Percentiles rank a stretch among this genome's conserved stretches.
Evolutionary conservation across 2,797 vertebrate species (phyloP).

Genomic region (Coranthus polyacanthus): DNA sequence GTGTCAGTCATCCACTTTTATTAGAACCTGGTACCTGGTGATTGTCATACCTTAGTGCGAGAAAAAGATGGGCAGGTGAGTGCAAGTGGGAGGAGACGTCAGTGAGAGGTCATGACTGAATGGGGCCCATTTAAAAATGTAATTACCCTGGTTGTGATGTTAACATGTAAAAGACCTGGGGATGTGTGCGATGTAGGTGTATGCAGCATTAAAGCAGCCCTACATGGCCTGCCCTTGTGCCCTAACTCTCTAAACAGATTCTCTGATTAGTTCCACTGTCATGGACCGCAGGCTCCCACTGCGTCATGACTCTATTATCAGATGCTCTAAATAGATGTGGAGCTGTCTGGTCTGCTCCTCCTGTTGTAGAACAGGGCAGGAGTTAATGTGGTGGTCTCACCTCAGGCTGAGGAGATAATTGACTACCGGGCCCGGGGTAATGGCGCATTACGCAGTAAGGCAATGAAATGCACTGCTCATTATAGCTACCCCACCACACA

Average conservation of each 20-base stretch:
- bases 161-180: slow-evolving; percentile 51
- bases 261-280: slow-evolving; percentile 77
- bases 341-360: slow-evolving; percentile 66
- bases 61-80: slow-evolving; percentile 74
- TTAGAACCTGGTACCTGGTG: slow-evolving; percentile 77
- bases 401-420: slow-evolving; percentile 81
- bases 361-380: slow-evolving; percentile 72
- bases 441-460: slow-evolving; percentile 76
- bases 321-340: slow-evolving; percentile 76
- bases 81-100: slow-evolving; percentile 68
- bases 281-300: slow-evolving; percentile 62
- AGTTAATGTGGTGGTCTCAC: slow-evolving; percentile 82
- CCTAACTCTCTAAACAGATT: slow-evolving; percentile 66
- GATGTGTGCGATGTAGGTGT: slow-evolving; percentile 40
- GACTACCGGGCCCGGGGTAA: slow-evolving; percentile 74
- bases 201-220: slow-evolving; percentile 43
- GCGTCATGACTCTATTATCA: slow-evolving; percentile 76
- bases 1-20: slow-evolving; percentile 78
- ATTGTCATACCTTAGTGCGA: slow-evolving; percentile 81
- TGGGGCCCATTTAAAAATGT: slow-evolving; percentile 35
- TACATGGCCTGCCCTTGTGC: slow-evolving; percentile 48
- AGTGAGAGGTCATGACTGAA: slow-evolving; percentile 68
- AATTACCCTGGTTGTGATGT: slow-evolving; percentile 57
- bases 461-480: slow-evolving; percentile 81
- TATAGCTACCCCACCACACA: slow-evolving; percentile 64